Evolutionary conservation across 1,140 invertebrate species (phyloP), one percentile per base, ranked within the genome.

Genomic region (Cardiocondyla obscurior): DNA sequence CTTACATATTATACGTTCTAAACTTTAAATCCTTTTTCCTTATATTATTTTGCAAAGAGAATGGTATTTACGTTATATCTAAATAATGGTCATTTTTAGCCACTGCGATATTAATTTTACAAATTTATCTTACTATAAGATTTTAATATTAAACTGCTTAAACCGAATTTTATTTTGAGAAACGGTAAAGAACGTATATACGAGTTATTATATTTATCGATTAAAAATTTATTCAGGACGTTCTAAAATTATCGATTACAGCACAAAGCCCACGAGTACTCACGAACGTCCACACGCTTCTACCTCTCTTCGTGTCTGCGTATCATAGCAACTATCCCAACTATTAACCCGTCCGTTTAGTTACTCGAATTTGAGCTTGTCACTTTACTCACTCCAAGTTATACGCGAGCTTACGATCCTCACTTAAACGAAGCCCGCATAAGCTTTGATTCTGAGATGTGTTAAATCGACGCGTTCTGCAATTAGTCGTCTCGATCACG

Each of bases 381-480:
- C 55, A 60, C 39, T 53, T 65, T 42, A 30, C 36, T 3, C 8
- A n/a, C 44, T 19, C 22, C 42, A 42, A 76, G 73, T 49, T 64
- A 19, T 64, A 44, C 64, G 46, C 16, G 30, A 77, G 58, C 22
- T 53, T 49, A 19, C 46, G 22, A 53, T 39, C 16, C 16, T 53
- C 46, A 16, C 19, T 39, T 39, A 51, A 44, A 62, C 72, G 12
- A 67, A 86, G 67, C 90, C 89, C 90, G 87, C 85, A 91, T 91
- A 82, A 73, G 81, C 91, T 92, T 92, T 90, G 88, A 92, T 91
- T 90, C 74, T 69, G 81, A 76, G 42, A 67, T 79, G 84, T 86
- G 88, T 91, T 90, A 89, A 91, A 92, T 91, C 84, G 73, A 83
- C 81, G 76, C 81, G 82, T 76, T 44, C 60, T 53, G 74, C 85